These are phyloP conservation scores for Adelges cooleyi DNA, from an alignment of 1,140 invertebrate species.

Conservation along the genomic window DNA sequence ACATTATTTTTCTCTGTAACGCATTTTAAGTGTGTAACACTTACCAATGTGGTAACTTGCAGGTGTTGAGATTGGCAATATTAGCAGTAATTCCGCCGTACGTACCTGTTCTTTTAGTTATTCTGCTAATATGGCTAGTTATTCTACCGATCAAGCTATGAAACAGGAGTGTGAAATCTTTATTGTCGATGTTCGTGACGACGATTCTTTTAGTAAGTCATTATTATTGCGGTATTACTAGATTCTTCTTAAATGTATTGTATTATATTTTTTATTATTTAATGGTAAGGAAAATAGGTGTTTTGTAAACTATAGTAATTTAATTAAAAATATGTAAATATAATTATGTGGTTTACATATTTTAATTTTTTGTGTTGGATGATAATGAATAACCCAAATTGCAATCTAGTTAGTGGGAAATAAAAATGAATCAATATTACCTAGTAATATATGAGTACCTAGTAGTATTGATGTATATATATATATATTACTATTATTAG, in stretches of 20 bases:
- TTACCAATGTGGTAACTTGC: conserved; percentile 27
- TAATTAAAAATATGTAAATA: no score
- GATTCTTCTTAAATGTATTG: neutral
- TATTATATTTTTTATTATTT: neutral
- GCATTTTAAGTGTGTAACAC: conserved; percentile 3
- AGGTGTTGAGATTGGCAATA: conserved; percentile 60
- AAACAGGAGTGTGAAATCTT: conserved; percentile 79
- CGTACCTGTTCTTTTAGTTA: conserved; percentile 86
- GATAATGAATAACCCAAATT: no score
- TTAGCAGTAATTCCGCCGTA: conserved; percentile 73
- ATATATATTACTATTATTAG: neutral
- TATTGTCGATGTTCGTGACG: conserved; percentile 65
- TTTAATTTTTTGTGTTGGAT: no score
- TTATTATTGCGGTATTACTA: conserved; percentile 20
- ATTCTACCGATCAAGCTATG: conserved; percentile 86
- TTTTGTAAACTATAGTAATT: neutral
- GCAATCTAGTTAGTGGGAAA: no score
- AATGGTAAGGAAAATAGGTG: neutral
- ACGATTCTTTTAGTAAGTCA: conserved; percentile 47
- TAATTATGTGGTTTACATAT: no score
- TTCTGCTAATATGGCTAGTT: conserved; percentile 81
- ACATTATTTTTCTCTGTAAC: neutral
- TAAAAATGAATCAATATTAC: neutral
- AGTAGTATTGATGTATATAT: neutral
- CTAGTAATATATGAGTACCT: neutral